Evolutionary conservation across 2,888 invertebrate genomes (phyloP).

Genomic region (Melieria crassipennis): DNA sequence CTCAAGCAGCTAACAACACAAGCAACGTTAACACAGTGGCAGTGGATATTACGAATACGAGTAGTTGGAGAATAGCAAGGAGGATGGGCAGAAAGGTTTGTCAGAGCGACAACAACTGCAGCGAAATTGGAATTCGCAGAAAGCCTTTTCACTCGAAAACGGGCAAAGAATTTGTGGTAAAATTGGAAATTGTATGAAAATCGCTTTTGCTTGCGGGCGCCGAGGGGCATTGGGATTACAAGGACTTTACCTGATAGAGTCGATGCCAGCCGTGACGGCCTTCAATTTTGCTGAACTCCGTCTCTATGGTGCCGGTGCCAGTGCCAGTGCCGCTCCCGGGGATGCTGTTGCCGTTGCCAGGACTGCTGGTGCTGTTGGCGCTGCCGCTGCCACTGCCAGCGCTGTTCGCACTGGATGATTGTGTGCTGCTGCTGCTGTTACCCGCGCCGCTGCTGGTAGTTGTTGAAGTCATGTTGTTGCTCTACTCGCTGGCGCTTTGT

Average conservation of each 20-base stretch:
- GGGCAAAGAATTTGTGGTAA: background rate
- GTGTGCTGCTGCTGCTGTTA: background rate
- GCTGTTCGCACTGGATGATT: background rate
- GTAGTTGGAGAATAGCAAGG: background rate
- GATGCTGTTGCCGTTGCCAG: constrained; percentile 7
- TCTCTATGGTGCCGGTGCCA: constrained; percentile 68
- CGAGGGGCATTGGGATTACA: background rate
- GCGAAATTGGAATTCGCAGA: background rate
- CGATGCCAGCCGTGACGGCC: constrained; percentile 76
- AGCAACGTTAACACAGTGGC: too few relatives aligned
- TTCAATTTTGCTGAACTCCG: constrained; percentile 76
- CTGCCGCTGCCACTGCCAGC: background rate
- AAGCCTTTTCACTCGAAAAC: background rate
- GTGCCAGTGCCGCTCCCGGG: constrained; percentile 3
- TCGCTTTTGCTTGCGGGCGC: background rate
- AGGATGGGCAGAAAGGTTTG: background rate
- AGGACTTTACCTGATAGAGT: constrained; percentile 74
- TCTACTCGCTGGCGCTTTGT: background rate
- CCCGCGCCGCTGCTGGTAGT: constrained; percentile 13
- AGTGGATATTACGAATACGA: too few relatives aligned
- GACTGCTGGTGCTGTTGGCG: constrained; percentile 2
- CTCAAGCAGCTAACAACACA: too few relatives aligned
- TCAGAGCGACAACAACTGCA: too few relatives aligned
- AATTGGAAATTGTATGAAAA: background rate
- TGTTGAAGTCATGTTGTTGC: constrained; percentile 19